Conservation (phyloP, 2,888 invertebrate genomes). For the Drosophila borborema region DNA sequence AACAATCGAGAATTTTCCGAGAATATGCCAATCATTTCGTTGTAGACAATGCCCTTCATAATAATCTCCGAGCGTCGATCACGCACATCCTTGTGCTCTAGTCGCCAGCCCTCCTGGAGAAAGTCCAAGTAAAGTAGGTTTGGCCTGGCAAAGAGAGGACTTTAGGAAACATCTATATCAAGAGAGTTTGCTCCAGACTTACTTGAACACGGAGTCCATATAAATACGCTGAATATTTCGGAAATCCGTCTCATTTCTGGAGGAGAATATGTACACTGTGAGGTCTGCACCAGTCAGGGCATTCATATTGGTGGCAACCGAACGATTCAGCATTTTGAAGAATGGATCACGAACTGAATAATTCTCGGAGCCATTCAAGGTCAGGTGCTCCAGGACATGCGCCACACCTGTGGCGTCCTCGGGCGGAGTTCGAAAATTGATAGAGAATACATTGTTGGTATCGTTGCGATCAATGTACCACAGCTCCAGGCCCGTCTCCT, state of each 20-base stretch:
- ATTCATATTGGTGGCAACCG: conserved; percentile 97
- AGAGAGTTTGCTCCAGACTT: conserved; percentile 21
- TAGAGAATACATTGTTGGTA: conserved; percentile 94
- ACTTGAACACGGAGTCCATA: conserved; percentile 94
- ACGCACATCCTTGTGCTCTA: conserved; percentile 92
- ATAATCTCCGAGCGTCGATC: conserved; percentile 90
- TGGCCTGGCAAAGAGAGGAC: conserved; percentile 85
- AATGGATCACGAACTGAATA: conserved; percentile 97
- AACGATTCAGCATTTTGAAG: conserved; percentile 97
- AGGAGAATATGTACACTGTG: conserved; percentile 97
- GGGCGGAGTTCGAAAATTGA: conserved; percentile 96
- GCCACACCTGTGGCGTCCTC: conserved; percentile 95
- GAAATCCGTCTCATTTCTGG: conserved; percentile 94
- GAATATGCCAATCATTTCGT: conserved; percentile 99
- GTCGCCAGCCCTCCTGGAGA: conserved; percentile 96
- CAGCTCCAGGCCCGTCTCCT: conserved; percentile 92
- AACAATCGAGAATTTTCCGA: conserved; percentile 94
- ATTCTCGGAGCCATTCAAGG: conserved; percentile 94
- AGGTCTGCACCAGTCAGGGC: conserved; percentile 96
- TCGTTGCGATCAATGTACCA: conserved; percentile 95
- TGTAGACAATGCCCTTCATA: conserved; percentile 97
- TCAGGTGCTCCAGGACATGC: conserved; percentile 96
- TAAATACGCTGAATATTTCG: conserved; percentile 95
- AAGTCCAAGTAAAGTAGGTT: conserved; percentile 93
- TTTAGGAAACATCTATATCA: neutral